Conservation (phyloP, 2,113 vertebrate species). For the Chunga burmeisteri region DNA sequence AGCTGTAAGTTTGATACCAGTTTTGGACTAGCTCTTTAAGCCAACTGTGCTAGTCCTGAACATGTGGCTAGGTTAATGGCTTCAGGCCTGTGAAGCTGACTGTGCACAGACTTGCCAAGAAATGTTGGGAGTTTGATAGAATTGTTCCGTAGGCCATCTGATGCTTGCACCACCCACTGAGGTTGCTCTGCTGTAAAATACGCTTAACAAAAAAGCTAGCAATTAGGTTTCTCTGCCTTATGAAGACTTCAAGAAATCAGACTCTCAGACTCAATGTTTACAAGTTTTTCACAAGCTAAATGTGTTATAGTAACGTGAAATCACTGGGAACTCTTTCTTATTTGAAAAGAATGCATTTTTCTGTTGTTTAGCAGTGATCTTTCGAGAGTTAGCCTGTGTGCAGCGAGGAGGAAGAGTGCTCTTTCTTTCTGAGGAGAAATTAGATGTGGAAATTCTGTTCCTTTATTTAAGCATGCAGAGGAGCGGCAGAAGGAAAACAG, state of each 20-base stretch:
- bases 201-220: background rate
- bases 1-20: background rate
- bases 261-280: background rate
- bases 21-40: background rate
- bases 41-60: background rate
- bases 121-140: background rate
- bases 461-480: background rate
- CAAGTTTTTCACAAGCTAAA: background rate
- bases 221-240: background rate
- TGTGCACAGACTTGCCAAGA: background rate
- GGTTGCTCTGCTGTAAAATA: background rate
- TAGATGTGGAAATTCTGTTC: background rate
- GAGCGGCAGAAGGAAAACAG: background rate
- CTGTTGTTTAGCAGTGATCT: background rate
- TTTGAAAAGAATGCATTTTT: background rate
- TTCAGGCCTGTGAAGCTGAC: background rate
- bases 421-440: background rate
- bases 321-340: background rate
- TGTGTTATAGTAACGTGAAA: background rate
- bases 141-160: background rate
- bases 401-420: background rate
- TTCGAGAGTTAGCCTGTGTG: background rate
- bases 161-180: background rate
- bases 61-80: background rate
- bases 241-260: background rate